Evolutionary conservation across 35 echinoderm and acorn worm genomes (phyloP).

Genomic region (Hemicentrotus pulcherrimus): DNA sequence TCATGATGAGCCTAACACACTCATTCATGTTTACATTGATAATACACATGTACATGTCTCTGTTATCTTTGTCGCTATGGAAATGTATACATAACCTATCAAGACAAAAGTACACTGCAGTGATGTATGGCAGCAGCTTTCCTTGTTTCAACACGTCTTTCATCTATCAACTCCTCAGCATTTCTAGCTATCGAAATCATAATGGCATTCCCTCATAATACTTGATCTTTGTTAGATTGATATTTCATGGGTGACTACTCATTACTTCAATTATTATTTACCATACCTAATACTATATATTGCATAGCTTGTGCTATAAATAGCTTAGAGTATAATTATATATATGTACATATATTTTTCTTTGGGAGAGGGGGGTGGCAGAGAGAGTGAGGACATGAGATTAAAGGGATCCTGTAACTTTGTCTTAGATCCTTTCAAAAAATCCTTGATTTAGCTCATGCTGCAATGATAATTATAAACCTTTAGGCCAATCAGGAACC

Average conservation of each 20-base stretch:
- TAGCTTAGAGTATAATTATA: too few relatives aligned
- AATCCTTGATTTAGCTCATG: too few relatives aligned
- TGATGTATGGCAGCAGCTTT: background rate
- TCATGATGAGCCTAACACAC: background rate
- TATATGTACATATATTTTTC: too few relatives aligned
- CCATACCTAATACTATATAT: too few relatives aligned
- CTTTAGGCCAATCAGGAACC: too few relatives aligned
- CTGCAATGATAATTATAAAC: too few relatives aligned
- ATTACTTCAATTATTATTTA: too few relatives aligned
- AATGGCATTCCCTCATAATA: background rate
- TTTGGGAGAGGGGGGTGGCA: too few relatives aligned
- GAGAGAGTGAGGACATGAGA: too few relatives aligned
- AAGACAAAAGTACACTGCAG: background rate
- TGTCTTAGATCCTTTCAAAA: too few relatives aligned
- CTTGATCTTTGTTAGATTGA: background rate
- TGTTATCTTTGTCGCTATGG: background rate
- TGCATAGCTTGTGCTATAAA: too few relatives aligned
- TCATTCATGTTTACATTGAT: background rate
- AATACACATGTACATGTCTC: background rate
- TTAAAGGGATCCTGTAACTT: too few relatives aligned
- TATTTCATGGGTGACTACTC: background rate
- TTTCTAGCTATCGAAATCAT: background rate
- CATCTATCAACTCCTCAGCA: background rate
- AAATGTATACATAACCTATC: conserved; percentile 6
- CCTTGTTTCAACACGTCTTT: background rate